Percentiles rank a stretch among this genome's conserved stretches.
Conservation (phyloP, 2,888 invertebrate genomes). For the Agrochola lychnidis region DNA sequence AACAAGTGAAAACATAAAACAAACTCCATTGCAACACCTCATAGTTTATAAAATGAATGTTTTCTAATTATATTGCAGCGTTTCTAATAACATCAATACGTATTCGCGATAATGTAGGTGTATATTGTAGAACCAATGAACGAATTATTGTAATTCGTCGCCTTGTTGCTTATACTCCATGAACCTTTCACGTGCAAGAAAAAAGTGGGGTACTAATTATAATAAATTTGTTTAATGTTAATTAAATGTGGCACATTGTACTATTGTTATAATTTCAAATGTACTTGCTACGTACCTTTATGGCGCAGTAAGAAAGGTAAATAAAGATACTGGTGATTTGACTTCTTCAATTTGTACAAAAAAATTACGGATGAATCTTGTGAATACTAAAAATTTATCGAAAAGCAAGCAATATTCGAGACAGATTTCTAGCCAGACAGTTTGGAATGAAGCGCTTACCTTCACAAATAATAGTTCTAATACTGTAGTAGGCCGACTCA, state of each 20-base stretch:
- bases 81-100: conserved; percentile 26
- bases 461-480: conserved; percentile 23
- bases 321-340: not conserved
- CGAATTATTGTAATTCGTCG: conserved; percentile 21
- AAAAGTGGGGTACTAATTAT: conserved; percentile 45
- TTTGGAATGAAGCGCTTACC: conserved; percentile 15
- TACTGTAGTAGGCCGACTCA: conserved; percentile 12
- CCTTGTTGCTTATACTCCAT: conserved; percentile 39
- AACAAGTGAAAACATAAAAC: conserved; percentile 25
- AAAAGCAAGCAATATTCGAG: not conserved
- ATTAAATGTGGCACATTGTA: conserved; percentile 47
- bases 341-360: not conserved
- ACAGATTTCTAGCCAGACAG: not conserved
- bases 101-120: conserved; percentile 26
- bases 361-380: too few species aligned
- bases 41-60: conserved; percentile 23
- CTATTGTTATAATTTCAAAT: conserved; percentile 35
- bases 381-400: not conserved
- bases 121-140: conserved; percentile 20
- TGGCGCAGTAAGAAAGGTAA: conserved; percentile 23
- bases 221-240: conserved; percentile 57
- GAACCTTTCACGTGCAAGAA: conserved; percentile 58
- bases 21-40: conserved; percentile 1
- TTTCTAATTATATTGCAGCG: conserved; percentile 37
- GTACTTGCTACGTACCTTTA: conserved; percentile 6